Percentiles rank a stretch among this genome's conserved stretches.
Evolutionary conservation across 2,113 vertebrate genomes (phyloP).

Genomic region (Trematocara nigrifrons): DNA sequence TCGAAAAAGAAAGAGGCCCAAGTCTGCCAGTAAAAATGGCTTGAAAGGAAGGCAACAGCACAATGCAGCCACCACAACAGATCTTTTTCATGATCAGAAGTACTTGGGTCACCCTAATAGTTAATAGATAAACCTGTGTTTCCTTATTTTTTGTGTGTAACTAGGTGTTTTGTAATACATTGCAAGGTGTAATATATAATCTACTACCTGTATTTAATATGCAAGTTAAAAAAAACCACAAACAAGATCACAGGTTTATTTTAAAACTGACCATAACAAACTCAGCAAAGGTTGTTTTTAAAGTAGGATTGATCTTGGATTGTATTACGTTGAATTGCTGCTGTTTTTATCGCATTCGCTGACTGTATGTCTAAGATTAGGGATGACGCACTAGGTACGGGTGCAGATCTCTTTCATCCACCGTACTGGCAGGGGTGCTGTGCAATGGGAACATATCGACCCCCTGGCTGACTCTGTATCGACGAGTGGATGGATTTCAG

Average conservation of each 20-base stretch:
- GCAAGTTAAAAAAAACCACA: not conserved
- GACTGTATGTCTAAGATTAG: not conserved
- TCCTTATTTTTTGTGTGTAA: not conserved
- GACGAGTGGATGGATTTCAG: conserved; percentile 60
- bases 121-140: not conserved
- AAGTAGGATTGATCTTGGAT: not conserved
- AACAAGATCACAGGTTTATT: not conserved
- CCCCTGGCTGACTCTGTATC: conserved; percentile 40
- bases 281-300: not conserved
- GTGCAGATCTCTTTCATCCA: not conserved
- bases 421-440: not conserved
- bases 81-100: not conserved
- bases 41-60: not conserved
- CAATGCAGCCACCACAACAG: not conserved
- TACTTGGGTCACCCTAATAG: not conserved
- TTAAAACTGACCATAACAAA: not conserved
- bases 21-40: not conserved
- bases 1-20: not conserved
- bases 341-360: not conserved
- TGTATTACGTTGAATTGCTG: not conserved
- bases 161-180: not conserved
- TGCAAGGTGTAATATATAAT: not conserved
- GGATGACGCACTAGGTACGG: not conserved
- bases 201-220: not conserved
- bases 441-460: conserved; percentile 56